Base-by-base conservation (phyloP, 1,140 invertebrate species). In the Megathymus violae region DNA sequence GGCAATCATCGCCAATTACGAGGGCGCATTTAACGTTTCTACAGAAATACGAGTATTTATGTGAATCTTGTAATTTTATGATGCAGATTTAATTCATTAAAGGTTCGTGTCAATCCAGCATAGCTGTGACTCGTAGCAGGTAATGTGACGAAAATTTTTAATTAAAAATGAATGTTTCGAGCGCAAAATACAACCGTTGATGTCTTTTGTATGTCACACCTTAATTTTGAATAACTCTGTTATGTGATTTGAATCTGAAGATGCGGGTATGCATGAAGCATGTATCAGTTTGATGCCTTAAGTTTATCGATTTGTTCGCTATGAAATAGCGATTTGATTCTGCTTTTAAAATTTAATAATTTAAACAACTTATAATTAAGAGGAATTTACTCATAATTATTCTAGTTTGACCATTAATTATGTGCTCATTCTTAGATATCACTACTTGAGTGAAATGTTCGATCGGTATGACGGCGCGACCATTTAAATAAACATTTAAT, bases 191-290 rank as follows among this genome's bases (percentile, higher is more conserved):
- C 15, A 27, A 31, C 34, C 72, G 74, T 76, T 76, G 70, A 76
- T 68, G 74, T 76, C 74, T 67, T 73, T 76, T 64, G 25, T 70
- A 73, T 38, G 31, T 41, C 38, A 22, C 13, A 22, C 10, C 15
- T n/a, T n/a, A n/a, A 58, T 22, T 58, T 15, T 27, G 27, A n/a
- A 50, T 16, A 50, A 50, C 14, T 34, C 15, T 11, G 7, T 15
- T 31, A n/a, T 48, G 46, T 48, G 46, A 0, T 34, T n/a, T 9
- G 46, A 22, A 22, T 22, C 2, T n/a, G n/a, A n/a, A n/a, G n/a
- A n/a, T n/a, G n/a, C n/a, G n/a, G n/a, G n/a, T n/a, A n/a, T n/a
- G n/a, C n/a, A n/a, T n/a, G n/a, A n/a, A n/a, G n/a, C n/a, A n/a
- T n/a, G n/a, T 22, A 22, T 5, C 19, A 22, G 19, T 22, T 22